Evolutionary conservation across 2,797 vertebrate species (phyloP).

Genomic region (Hafferia zeledoni): DNA sequence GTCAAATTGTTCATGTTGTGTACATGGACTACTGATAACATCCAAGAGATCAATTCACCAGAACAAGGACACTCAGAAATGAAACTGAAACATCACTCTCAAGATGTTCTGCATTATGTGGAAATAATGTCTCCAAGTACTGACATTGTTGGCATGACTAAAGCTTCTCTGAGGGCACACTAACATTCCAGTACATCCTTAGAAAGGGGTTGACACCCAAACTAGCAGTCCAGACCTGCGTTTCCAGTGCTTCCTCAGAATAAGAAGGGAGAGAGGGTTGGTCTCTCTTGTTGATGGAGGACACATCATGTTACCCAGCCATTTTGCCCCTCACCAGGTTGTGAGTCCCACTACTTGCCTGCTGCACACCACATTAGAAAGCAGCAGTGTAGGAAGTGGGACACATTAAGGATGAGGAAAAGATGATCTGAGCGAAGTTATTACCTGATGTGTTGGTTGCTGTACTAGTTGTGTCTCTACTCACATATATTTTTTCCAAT

Average conservation of each 20-base stretch:
- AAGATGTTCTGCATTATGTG: background rate
- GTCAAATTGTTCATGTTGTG: background rate
- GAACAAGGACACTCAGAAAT: background rate
- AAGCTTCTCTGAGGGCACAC: background rate
- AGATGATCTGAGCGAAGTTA: background rate
- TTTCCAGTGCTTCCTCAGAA: background rate
- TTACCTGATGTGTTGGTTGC: background rate
- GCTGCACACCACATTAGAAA: accelerated
- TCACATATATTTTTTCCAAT: too few relatives aligned
- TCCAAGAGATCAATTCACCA: background rate
- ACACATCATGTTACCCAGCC: accelerated
- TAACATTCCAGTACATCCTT: background rate
- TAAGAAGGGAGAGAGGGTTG: accelerated
- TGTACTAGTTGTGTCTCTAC: background rate
- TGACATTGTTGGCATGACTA: accelerated
- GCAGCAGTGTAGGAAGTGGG: accelerated
- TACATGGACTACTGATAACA: background rate
- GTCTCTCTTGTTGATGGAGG: background rate
- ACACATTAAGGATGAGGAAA: background rate
- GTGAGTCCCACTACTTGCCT: accelerated
- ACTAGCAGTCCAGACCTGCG: background rate
- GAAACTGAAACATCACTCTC: background rate
- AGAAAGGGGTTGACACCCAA: background rate
- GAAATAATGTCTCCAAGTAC: background rate
- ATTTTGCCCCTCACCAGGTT: accelerated